Percentiles rank a stretch among this genome's conserved stretches.
Conservation (phyloP, 2,113 vertebrate species). For the Melozone crissalis region DNA sequence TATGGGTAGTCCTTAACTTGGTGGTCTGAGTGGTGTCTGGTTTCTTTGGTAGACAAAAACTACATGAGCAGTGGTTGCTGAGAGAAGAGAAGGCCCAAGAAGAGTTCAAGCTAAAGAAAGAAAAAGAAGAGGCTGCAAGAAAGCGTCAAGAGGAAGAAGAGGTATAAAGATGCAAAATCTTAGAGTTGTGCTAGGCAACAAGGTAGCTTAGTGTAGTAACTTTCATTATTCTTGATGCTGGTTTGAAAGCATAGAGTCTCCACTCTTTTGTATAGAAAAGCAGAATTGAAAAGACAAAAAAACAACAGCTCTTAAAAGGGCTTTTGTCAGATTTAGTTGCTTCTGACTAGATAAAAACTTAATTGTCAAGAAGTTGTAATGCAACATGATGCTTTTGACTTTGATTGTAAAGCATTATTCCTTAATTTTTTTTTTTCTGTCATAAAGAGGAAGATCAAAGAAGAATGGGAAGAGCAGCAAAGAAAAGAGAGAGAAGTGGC, state of each 20-base stretch:
- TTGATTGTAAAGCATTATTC: neutral
- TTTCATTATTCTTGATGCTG: neutral
- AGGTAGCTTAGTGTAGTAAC: neutral
- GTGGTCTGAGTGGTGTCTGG: neutral
- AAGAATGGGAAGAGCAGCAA: slow-evolving; percentile 95
- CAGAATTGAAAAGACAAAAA: neutral
- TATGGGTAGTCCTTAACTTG: neutral
- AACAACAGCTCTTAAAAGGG: neutral
- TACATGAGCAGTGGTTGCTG: slow-evolving; percentile 89
- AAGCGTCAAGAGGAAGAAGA: slow-evolving; percentile 90
- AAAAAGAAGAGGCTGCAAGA: slow-evolving; percentile 85
- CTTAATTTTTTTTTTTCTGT: neutral
- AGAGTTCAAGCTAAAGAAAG: slow-evolving; percentile 84
- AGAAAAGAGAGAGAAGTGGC: slow-evolving; percentile 83
- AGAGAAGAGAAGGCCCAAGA: slow-evolving; percentile 90
- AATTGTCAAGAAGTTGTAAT: neutral
- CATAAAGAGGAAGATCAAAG: slow-evolving; percentile 87
- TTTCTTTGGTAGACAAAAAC: slow-evolving; percentile 77
- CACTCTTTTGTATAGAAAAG: neutral
- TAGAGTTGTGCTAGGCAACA: neutral
- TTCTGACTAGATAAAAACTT: neutral
- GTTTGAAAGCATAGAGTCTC: neutral
- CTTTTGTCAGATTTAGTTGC: neutral
- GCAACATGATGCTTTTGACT: neutral
- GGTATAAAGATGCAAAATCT: slow-evolving; percentile 70